Base-by-base conservation (phyloP, 2,797 vertebrate genomes). In the Megaceryle alcyon region DNA sequence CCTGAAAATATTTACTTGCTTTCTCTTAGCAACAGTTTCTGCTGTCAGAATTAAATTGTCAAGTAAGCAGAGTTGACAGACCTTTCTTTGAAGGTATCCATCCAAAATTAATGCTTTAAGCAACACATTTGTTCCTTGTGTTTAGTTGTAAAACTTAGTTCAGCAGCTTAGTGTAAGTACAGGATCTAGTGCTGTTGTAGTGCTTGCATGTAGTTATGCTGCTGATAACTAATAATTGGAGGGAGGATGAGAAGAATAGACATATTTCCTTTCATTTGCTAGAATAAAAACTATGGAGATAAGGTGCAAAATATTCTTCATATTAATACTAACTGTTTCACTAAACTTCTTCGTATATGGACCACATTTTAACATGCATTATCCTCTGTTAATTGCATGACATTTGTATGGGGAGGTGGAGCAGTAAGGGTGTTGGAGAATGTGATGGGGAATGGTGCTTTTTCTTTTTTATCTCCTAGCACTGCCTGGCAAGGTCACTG, bases 401-500 rank as follows among this genome's bases (percentile, higher is more conserved):
- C 6, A 41, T 76, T 72, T 90, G 56, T 82, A 0, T 46, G 51
- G 33, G 28, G 37, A 57, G 12, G 9, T 72, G 65, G 31, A 84
- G 46, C 46, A 84, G 39, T 41, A 88, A 33, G 0, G 0, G 14
- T 78, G 65, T 39, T 78, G 44, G 57, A 89, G 60, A 94, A 89
- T 43, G 37, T 60, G 49, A 65, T 1, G 2, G 5, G 12, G 41
- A 81, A 68, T 25, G 17, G 12, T 61, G 54, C 0, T 61, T 48
- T 66, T 48, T 29, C 59, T 77, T 54, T 72, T 82, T 49, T 4
- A 48, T 35, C 22, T 2, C 0, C 51, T 41, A 33, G 19, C 82
- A 44, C n/a, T 56, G 48, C 5, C 48, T 91, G 86, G 17, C 82
- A 94, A 94, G 94, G 75, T 94, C 82, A 64, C 46, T 68, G 15